These are phyloP conservation scores for Lasioglossum malachurum DNA, from an alignment of 2,888 invertebrate genomes.

Conservation along the genomic window DNA sequence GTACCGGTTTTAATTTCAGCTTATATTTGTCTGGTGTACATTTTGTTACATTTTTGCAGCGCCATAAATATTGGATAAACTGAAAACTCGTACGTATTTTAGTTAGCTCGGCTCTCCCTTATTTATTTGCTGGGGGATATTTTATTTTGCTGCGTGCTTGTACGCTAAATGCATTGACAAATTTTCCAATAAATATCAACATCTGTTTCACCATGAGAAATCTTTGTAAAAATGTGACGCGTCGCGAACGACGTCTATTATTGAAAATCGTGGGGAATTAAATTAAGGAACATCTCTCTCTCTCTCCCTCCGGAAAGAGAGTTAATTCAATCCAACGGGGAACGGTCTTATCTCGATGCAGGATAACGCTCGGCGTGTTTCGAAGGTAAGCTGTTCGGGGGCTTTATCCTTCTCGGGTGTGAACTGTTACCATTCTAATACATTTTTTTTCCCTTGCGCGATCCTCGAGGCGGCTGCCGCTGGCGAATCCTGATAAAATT, in stretches of 20 bases:
- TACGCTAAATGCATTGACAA: too few species aligned
- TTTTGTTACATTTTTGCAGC: too few species aligned
- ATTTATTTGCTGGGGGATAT: too few species aligned
- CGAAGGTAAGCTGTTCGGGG: slow-evolving; percentile 57
- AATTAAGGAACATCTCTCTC: slow-evolving; percentile 41
- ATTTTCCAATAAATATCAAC: too few species aligned
- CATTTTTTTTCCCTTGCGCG: slow-evolving; percentile 50
- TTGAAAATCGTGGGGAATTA: slow-evolving; percentile 43
- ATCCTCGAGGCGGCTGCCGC: slow-evolving; percentile 26
- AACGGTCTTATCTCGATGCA: slow-evolving; percentile 60
- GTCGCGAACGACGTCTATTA: slow-evolving; percentile 43
- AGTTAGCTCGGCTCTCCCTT: too few species aligned
- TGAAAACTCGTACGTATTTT: too few species aligned
- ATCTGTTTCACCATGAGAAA: not conserved
- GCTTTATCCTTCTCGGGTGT: slow-evolving; percentile 62
- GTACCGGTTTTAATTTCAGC: too few species aligned
- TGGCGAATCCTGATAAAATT: slow-evolving; percentile 62
- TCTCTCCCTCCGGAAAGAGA: slow-evolving; percentile 33
- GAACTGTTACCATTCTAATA: slow-evolving; percentile 70
- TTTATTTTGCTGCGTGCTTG: too few species aligned
- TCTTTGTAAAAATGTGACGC: slow-evolving; percentile 35
- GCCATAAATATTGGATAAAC: too few species aligned
- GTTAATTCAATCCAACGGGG: slow-evolving; percentile 66
- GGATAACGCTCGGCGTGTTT: slow-evolving; percentile 65
- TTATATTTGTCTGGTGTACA: too few species aligned